phyloP scores from a whole-genome alignment of 2,888 invertebrate species.

The Agapostemon virescens region DNA sequence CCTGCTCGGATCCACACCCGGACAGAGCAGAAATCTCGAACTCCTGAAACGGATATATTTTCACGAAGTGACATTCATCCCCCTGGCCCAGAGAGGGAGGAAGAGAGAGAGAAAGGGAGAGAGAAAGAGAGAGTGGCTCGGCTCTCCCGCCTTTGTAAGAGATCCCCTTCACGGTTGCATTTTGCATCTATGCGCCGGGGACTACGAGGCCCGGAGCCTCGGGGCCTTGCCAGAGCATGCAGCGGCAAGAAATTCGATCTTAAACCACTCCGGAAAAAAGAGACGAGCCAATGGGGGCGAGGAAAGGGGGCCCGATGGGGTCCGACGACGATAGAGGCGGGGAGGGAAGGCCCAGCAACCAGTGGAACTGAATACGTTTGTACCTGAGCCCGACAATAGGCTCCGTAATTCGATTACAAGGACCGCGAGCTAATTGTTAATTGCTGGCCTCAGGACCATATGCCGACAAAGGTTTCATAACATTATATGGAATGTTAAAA shows the following conservation, averaged over 20 bases:
- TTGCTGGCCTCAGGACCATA: slow-evolving; percentile 75
- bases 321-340: slow-evolving; percentile 21
- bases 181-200: slow-evolving; percentile 73
- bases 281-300: slow-evolving; percentile 63
- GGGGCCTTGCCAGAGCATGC: slow-evolving; percentile 53
- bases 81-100: slow-evolving; percentile 54
- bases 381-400: slow-evolving; percentile 79
- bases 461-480: slow-evolving; percentile 76
- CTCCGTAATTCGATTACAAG: slow-evolving; percentile 80
- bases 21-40: slow-evolving; percentile 59
- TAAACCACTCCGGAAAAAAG: slow-evolving; percentile 66
- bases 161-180: slow-evolving; percentile 76
- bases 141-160: slow-evolving; percentile 77
- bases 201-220: neutral
- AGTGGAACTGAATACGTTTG: slow-evolving; percentile 79
- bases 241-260: slow-evolving; percentile 78
- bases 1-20: slow-evolving; percentile 40
- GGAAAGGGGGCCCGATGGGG: slow-evolving; percentile 33
- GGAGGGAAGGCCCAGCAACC: slow-evolving; percentile 57
- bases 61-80: slow-evolving; percentile 76
- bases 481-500: slow-evolving; percentile 74
- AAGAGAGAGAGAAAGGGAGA: neutral
- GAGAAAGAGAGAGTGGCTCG: slow-evolving; percentile 58
- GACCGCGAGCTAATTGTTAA: slow-evolving; percentile 81
- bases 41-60: slow-evolving; percentile 80